Conservation (phyloP, 2,797 vertebrate species). For the Hydrocynus forskahlii region DNA sequence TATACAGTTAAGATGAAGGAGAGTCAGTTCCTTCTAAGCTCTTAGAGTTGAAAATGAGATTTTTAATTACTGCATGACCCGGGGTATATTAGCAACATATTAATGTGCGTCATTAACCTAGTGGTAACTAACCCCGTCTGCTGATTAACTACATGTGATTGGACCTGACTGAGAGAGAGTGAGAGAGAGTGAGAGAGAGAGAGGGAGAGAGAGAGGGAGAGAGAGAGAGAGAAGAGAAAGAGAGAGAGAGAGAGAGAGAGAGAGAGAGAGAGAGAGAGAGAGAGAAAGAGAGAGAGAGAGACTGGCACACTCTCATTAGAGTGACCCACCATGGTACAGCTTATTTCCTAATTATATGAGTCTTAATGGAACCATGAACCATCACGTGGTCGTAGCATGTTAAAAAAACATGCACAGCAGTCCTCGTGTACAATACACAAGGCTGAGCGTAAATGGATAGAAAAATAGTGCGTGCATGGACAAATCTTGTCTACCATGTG, state of each 20-base stretch:
- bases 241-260: constrained; percentile 44
- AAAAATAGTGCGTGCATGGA: not conserved
- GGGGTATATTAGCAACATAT: constrained; percentile 85
- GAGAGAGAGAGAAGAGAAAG: too few relatives aligned
- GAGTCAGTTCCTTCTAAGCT: constrained; percentile 68
- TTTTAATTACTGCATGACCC: constrained; percentile 88
- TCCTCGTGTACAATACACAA: not conserved
- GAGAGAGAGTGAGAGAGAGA: constrained; percentile 30
- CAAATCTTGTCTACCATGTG: not conserved
- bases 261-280: constrained; percentile 24
- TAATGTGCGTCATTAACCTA: constrained; percentile 87
- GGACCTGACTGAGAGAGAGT: constrained; percentile 67
- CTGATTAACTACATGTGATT: constrained; percentile 84
- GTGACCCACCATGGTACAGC: constrained; percentile 48
- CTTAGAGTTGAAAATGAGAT: constrained; percentile 80
- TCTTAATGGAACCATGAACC: constrained; percentile 35
- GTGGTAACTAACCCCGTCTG: constrained; percentile 85
- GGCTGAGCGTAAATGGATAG: too few relatives aligned
- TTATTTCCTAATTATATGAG: constrained; percentile 48
- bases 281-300: constrained; percentile 39
- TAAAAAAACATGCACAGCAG: not conserved
- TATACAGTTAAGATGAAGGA: constrained; percentile 59
- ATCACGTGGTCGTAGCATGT: constrained; percentile 6
- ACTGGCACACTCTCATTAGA: constrained; percentile 47
- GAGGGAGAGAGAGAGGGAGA: constrained; percentile 13